These are phyloP conservation scores for Tringa solitaria DNA, from an alignment of 2,113 vertebrate species.

Conservation along the genomic window DNA sequence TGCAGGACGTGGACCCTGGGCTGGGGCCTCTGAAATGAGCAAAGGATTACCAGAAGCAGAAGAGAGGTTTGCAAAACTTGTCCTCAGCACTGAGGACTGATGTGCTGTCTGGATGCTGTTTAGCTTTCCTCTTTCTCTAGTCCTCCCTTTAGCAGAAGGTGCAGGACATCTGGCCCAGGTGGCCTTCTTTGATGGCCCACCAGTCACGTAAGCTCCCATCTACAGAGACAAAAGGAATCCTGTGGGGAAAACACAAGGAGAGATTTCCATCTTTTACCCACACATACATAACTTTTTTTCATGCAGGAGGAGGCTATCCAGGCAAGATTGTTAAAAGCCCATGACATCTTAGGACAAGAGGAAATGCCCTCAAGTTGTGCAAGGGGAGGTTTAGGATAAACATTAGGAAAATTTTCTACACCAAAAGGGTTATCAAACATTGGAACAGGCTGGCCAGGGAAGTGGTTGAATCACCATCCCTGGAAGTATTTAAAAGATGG, in stretches of 20 bases:
- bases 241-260: neutral
- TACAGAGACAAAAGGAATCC: neutral
- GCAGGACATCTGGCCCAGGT: neutral
- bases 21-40: neutral
- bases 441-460: too few relatives aligned
- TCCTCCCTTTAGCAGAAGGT: neutral
- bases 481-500: too few relatives aligned
- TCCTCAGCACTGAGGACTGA: neutral
- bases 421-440: too few relatives aligned
- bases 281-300: neutral
- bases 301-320: neutral
- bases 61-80: neutral
- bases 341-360: neutral
- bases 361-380: too few relatives aligned
- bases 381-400: too few relatives aligned
- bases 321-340: neutral
- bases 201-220: neutral
- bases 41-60: neutral
- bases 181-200: neutral
- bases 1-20: rapidly evolving
- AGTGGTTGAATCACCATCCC: too few relatives aligned
- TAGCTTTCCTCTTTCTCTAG: neutral
- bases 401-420: too few relatives aligned
- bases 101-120: neutral
- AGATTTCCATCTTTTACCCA: neutral